Conservation (phyloP, 2,113 vertebrate genomes). For the Protobothrops mucrosquamatus region DNA sequence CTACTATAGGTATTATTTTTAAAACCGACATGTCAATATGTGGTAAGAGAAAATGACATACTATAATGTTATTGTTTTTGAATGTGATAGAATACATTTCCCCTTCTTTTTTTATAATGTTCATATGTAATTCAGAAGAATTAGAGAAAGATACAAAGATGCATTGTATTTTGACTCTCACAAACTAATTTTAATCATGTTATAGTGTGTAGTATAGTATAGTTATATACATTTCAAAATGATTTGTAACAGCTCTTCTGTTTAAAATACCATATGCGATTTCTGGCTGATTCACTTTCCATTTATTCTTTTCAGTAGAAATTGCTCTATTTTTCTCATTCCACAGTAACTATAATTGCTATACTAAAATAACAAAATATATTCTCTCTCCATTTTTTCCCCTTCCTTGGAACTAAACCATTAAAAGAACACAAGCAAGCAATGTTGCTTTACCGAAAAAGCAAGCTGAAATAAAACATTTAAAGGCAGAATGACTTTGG, state of each 20-base stretch:
- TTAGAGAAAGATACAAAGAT: constrained; percentile 31
- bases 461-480: constrained; percentile 37
- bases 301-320: constrained; percentile 33
- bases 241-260: constrained; percentile 23
- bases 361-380: constrained; percentile 10
- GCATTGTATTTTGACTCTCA: constrained; percentile 36
- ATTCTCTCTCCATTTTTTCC: background rate
- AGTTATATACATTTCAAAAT: constrained; percentile 13
- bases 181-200: constrained; percentile 37
- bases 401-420: constrained; percentile 39
- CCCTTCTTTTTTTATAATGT: constrained; percentile 42
- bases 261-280: constrained; percentile 13
- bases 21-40: constrained; percentile 29
- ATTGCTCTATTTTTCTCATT: constrained; percentile 22
- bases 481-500: constrained; percentile 56
- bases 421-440: constrained; percentile 19
- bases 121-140: constrained; percentile 20
- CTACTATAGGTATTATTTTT: background rate
- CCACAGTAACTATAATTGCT: constrained; percentile 26
- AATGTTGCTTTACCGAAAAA: constrained; percentile 64
- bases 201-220: constrained; percentile 11
- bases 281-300: constrained; percentile 37
- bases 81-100: constrained; percentile 52
- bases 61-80: constrained; percentile 44
- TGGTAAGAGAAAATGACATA: constrained; percentile 38